Conservation (phyloP, 2,113 vertebrate species). For the Cyrtonyx montezumae region DNA sequence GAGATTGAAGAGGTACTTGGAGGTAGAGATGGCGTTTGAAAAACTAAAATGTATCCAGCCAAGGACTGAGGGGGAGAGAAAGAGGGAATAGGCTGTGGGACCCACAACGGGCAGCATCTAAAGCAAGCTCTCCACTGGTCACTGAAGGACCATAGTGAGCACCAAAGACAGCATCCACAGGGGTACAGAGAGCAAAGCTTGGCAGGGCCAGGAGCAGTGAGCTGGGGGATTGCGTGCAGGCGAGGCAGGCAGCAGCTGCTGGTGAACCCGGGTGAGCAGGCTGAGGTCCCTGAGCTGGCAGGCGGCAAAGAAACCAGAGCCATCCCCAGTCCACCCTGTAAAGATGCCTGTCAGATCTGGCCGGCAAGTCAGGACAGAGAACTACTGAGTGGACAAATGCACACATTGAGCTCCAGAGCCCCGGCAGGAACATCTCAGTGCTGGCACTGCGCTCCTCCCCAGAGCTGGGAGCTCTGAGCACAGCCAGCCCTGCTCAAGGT, state of each 20-base stretch:
- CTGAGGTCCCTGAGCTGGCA: background rate
- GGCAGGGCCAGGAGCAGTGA: background rate
- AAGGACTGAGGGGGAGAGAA: background rate
- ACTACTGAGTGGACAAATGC: background rate
- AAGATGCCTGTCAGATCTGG: background rate
- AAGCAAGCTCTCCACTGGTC: fast-evolving
- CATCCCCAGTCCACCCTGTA: background rate
- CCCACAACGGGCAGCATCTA: background rate
- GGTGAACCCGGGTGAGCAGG: background rate
- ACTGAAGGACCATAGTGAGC: background rate
- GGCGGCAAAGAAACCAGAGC: background rate
- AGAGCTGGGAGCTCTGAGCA: background rate
- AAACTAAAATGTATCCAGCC: background rate
- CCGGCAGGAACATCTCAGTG: background rate
- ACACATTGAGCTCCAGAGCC: background rate
- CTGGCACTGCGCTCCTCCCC: background rate
- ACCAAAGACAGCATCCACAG: background rate
- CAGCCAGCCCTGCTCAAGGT: background rate
- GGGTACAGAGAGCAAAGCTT: background rate
- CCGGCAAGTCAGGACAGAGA: background rate
- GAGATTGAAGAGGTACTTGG: background rate
- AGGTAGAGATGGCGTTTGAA: fast-evolving
- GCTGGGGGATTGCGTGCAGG: no score
- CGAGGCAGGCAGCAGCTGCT: background rate
- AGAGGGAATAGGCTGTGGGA: background rate